Percentiles rank a stretch among this genome's conserved stretches.
Evolutionary conservation across 2,113 vertebrate species (phyloP).

Genomic region (Toxostoma redivivum): DNA sequence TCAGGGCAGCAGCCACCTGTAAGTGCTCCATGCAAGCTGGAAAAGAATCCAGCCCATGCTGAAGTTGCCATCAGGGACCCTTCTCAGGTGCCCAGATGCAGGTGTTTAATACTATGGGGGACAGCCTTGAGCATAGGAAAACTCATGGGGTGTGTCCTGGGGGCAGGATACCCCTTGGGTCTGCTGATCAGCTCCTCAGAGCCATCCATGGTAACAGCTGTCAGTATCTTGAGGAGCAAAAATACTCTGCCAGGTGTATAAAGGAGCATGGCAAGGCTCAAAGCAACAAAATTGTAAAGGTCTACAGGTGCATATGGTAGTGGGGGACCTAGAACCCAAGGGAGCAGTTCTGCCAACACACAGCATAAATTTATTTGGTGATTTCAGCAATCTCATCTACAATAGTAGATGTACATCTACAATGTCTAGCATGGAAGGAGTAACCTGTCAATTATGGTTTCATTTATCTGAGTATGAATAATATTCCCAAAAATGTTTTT

Average conservation of each 20-base stretch:
- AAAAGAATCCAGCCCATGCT: neutral
- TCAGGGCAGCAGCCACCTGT: neutral
- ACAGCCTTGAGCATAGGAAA: neutral
- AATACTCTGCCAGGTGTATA: rapidly evolving
- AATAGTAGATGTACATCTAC: neutral
- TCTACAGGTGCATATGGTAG: neutral
- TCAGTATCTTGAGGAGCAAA: neutral
- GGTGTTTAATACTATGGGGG: rapidly evolving
- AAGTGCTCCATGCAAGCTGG: neutral
- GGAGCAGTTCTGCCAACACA: neutral
- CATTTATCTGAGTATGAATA: neutral
- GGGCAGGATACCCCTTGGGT: neutral
- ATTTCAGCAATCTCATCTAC: neutral
- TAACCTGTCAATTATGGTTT: neutral
- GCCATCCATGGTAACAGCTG: neutral
- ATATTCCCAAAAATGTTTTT: neutral
- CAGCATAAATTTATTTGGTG: neutral
- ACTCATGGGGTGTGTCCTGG: rapidly evolving
- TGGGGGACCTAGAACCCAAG: neutral
- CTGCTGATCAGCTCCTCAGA: neutral
- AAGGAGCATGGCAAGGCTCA: neutral
- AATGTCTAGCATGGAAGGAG: neutral
- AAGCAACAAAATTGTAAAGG: rapidly evolving
- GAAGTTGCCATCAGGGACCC: neutral
- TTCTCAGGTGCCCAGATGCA: neutral